Conservation (phyloP, 2,797 vertebrate species). For the Alcedo quadribrachys region DNA sequence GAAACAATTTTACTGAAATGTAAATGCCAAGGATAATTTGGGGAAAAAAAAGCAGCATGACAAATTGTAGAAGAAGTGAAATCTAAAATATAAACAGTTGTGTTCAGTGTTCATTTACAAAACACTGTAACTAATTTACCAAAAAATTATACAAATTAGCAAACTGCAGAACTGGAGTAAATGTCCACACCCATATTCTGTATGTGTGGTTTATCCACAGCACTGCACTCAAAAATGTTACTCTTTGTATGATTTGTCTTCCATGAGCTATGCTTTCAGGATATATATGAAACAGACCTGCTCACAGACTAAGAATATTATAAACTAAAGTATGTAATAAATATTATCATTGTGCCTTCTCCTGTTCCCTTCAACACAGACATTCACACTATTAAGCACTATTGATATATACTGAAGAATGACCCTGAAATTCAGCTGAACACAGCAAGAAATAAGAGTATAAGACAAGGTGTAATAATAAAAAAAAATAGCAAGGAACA, state of each 20-base stretch:
- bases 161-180: not conserved
- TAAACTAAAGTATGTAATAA: not conserved
- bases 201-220: not conserved
- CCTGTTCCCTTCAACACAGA: not conserved
- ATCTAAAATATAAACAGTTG: not conserved
- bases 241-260: not conserved
- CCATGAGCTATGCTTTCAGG: not conserved
- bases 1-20: not conserved
- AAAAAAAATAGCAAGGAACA: not conserved
- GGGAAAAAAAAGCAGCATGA: not conserved
- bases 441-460: not conserved
- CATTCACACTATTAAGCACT: not conserved
- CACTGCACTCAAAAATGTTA: not conserved
- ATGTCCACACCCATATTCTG: not conserved
- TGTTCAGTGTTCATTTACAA: not conserved
- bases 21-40: not conserved
- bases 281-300: not conserved
- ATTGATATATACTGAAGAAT: not conserved
- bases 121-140: not conserved
- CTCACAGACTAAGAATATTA: not conserved
- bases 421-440: conserved; percentile 7
- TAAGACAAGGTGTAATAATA: not conserved
- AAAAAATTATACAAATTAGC: not conserved
- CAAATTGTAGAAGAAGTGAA: not conserved
- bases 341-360: not conserved